A percentile compares a stretch with the other conserved stretches of the same genome.
These are phyloP conservation scores for Beroe ovata DNA, from an alignment of 37 sponge, comb jelly and placozoan genomes.

Conservation along the genomic window DNA sequence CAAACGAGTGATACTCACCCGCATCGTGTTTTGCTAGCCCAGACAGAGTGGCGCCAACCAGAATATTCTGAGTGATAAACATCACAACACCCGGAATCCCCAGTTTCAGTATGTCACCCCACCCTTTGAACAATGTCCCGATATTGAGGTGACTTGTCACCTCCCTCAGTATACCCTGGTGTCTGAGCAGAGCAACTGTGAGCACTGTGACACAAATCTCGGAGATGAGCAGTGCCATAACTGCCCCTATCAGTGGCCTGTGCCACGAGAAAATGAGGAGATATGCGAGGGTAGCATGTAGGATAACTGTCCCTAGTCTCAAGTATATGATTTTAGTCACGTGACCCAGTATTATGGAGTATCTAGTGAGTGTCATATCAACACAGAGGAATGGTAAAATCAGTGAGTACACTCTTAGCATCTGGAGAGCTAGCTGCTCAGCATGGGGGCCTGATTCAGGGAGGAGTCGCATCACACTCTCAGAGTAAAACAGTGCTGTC, in stretches of 20 bases:
- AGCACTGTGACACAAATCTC: not conserved
- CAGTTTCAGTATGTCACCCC: constrained; percentile 7
- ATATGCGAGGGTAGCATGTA: not conserved
- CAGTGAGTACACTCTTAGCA: constrained; percentile 24
- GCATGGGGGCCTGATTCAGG: not conserved
- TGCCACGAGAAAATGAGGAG: not conserved
- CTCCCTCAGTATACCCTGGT: not conserved
- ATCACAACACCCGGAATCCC: constrained; percentile 24
- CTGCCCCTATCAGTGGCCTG: not conserved
- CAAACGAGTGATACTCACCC: constrained; percentile 24
- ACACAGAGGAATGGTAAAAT: not conserved
- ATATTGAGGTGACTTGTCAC: not conserved
- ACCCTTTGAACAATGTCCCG: constrained; percentile 8
- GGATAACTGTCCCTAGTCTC: not conserved
- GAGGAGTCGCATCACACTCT: not conserved
- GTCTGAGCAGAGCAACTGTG: not conserved
- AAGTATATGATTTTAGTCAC: not conserved
- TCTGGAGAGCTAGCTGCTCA: not conserved
- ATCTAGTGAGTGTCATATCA: constrained; percentile 16
- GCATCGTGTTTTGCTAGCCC: not conserved
- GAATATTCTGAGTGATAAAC: constrained; percentile 9
- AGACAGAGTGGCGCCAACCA: not conserved
- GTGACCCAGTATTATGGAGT: constrained; percentile 34
- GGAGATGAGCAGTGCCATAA: constrained; percentile 1
- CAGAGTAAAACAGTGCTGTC: constrained; percentile 24